Evolutionary conservation across 2,113 vertebrate genomes (phyloP), one percentile per base, ranked within the genome.

Genomic region (Platichthys flesus): DNA sequence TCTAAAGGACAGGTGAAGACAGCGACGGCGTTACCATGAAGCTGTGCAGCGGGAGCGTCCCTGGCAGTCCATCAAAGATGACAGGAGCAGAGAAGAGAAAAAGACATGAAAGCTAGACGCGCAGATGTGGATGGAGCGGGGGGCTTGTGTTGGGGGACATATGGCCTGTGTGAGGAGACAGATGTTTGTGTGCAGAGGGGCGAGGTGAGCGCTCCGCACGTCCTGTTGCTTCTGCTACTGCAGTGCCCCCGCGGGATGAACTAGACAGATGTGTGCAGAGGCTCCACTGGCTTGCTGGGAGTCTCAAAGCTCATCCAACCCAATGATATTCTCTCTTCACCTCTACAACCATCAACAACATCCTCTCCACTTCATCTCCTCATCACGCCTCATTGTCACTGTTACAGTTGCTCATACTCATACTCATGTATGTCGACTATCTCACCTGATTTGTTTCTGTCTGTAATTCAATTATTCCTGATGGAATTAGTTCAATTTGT

Each of bases 11-110:
- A 56, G 61, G 77, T 26, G 35, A 35, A 12, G 69, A 71, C 66
- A 72, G 45, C 67, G 84, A 79, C 55, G 37, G 31, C 51, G 78
- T 60, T 51, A 37, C 26, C 45, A 42, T 70, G 76, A 84, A 77
- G 73, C 56, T 7, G 21, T 71, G 60, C 71, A 73, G 84, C 79
- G 67, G 69, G 71, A 84, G 67, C 9, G 4, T 61, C 70, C 26
- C 89, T 85, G 89, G 90, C 88, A 71, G 77, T 77, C 72, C 79
- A 91, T 91, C 89, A 93, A 90, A 91, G 84, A 55, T 77, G 77
- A 69, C 73, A 26, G 83, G 84, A 78, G 28, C 64, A 56, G 67
- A 76, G 51, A 51, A 85, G 68, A 70, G 78, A 83, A 78, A 77
- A 82, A 76, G 82, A 89, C 83, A 91, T 91, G 86, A 91, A 91